phyloP scores from a whole-genome alignment of 2,113 vertebrate genomes.

The Caranx melampygus region DNA sequence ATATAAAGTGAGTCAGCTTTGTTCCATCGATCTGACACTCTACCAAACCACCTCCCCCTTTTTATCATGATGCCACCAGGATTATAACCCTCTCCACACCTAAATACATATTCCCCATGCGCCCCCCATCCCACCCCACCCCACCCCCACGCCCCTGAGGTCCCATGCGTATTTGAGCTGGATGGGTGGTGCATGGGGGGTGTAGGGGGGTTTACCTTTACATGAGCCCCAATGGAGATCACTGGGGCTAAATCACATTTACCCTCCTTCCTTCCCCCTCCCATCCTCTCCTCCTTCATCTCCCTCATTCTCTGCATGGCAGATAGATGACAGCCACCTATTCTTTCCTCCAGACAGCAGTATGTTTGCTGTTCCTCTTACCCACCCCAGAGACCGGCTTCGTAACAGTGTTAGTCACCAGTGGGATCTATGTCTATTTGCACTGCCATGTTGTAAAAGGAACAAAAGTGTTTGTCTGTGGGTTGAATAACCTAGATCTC shows the following conservation, averaged over 20 bases:
- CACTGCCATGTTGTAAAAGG: constrained; percentile 47
- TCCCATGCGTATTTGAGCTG: constrained; percentile 58
- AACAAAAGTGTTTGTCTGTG: constrained; percentile 59
- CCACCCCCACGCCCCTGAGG: too few relatives aligned
- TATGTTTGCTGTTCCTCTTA: constrained; percentile 76
- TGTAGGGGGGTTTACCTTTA: constrained; percentile 51
- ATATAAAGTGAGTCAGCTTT: constrained; percentile 67
- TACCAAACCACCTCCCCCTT: constrained; percentile 36
- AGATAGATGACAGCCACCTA: constrained; percentile 73
- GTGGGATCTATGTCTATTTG: constrained; percentile 69
- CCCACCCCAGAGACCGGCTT: constrained; percentile 68
- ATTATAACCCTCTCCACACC: constrained; percentile 61
- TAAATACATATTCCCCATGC: constrained; percentile 52
- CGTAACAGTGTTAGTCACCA: constrained; percentile 63
- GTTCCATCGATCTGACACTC: constrained; percentile 70
- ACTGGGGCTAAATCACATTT: constrained; percentile 76
- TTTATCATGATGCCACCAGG: constrained; percentile 47
- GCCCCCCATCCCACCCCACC: not conserved
- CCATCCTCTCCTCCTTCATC: not conserved
- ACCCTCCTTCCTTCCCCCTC: constrained; percentile 36
- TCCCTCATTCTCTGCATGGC: constrained; percentile 49
- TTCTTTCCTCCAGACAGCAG: constrained; percentile 72
- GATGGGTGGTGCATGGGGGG: constrained; percentile 36
- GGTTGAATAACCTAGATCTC: constrained; percentile 48
- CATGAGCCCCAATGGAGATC: constrained; percentile 68